phyloP scores from a whole-genome alignment of 2,888 invertebrate species.

The Seira sanloemensis region DNA sequence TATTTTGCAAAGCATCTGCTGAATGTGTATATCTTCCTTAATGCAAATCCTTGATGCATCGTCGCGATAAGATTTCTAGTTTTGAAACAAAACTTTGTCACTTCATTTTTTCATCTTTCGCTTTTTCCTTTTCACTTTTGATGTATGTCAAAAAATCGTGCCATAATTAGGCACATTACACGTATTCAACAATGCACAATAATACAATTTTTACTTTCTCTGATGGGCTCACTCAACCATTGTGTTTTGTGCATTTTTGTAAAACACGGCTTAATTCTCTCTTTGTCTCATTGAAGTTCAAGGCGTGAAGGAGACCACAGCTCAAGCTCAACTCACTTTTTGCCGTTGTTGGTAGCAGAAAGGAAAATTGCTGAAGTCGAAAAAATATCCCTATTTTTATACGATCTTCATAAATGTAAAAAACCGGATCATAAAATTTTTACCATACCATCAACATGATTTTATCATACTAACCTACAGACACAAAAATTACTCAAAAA shows the following conservation, averaged over 20 bases:
- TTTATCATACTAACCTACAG: not conserved
- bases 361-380: not conserved
- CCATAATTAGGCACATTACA: not conserved
- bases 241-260: not conserved
- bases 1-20: too few species aligned
- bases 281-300: constrained; percentile 2
- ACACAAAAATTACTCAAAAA: too few species aligned
- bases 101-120: not conserved
- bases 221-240: not conserved
- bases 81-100: not conserved
- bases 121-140: not conserved
- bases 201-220: constrained; percentile 7
- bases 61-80: not conserved
- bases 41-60: too few species aligned
- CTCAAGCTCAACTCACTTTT: not conserved
- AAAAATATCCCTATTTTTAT: not conserved
- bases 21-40: too few species aligned
- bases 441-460: too few species aligned
- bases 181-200: not conserved
- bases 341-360: not conserved
- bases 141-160: not conserved
- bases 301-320: not conserved
- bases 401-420: not conserved
- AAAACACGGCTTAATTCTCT: not conserved
- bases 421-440: not conserved